A percentile compares a stretch with the other conserved stretches of the same genome.
These are phyloP conservation scores for Marmota flaviventris DNA, from an alignment of 2,113 vertebrate species.

Conservation along the genomic window DNA sequence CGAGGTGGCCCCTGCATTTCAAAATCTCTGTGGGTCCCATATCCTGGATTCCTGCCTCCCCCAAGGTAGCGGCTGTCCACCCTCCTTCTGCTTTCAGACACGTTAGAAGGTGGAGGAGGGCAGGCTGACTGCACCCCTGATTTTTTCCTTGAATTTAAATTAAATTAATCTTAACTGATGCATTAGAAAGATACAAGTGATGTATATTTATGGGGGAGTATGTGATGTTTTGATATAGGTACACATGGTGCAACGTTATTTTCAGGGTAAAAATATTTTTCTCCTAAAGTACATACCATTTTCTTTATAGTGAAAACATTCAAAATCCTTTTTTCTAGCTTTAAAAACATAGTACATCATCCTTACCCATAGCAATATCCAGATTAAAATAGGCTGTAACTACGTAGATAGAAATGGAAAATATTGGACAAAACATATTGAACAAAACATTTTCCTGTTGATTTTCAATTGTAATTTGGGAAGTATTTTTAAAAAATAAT, in stretches of 20 bases:
- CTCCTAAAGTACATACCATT: not conserved
- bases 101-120: not conserved
- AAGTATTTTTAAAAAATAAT: not conserved
- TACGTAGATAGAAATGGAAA: constrained; percentile 1
- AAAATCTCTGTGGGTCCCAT: not conserved
- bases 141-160: not conserved
- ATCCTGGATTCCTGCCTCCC: not conserved
- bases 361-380: not conserved
- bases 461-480: constrained; percentile 21
- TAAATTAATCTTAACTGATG: not conserved
- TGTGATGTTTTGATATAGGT: no score
- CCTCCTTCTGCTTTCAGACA: not conserved
- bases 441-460: not conserved
- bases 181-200: no score
- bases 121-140: not conserved
- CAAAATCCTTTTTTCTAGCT: not conserved
- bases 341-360: not conserved
- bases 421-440: not conserved
- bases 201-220: no score
- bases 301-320: not conserved
- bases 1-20: no score
- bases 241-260: no score
- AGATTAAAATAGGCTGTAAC: not conserved
- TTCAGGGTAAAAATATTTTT: not conserved
- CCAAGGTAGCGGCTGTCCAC: not conserved